Percentiles rank a stretch among this genome's conserved stretches.
Conservation (phyloP, 2,888 invertebrate species). For the Volucella bombylans region DNA sequence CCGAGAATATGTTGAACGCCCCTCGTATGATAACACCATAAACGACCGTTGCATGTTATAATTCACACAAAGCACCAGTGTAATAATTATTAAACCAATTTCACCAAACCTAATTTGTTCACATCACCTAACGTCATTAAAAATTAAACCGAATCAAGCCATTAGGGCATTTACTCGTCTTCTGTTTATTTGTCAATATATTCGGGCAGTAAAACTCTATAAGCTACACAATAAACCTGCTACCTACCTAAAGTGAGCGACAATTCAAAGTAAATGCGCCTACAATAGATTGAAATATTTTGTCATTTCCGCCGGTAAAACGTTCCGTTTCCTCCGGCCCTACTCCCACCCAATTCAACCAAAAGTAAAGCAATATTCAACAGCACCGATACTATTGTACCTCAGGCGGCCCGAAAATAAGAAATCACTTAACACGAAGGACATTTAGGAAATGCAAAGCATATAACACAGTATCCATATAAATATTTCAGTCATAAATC, state of each 20-base stretch:
- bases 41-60: no score
- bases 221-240: constrained; percentile 7
- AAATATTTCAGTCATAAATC: constrained; percentile 71
- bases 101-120: no score
- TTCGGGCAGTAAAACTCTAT: no score
- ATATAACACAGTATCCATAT: constrained; percentile 22
- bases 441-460: constrained; percentile 62
- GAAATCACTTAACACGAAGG: constrained; percentile 58
- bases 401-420: not conserved
- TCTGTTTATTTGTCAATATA: no score
- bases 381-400: no score
- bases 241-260: constrained; percentile 22
- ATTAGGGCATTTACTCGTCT: no score
- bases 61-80: no score
- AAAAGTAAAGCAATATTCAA: not conserved
- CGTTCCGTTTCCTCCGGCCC: constrained; percentile 36
- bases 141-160: no score
- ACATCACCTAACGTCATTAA: no score
- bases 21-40: no score
- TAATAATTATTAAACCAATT: no score
- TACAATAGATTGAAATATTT: constrained; percentile 55
- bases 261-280: constrained; percentile 44
- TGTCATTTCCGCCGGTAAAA: constrained; percentile 49
- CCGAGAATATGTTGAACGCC: no score
- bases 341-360: constrained; percentile 5